phyloP scores from a whole-genome alignment of 2,797 vertebrate species.

The Natrix natrix region DNA sequence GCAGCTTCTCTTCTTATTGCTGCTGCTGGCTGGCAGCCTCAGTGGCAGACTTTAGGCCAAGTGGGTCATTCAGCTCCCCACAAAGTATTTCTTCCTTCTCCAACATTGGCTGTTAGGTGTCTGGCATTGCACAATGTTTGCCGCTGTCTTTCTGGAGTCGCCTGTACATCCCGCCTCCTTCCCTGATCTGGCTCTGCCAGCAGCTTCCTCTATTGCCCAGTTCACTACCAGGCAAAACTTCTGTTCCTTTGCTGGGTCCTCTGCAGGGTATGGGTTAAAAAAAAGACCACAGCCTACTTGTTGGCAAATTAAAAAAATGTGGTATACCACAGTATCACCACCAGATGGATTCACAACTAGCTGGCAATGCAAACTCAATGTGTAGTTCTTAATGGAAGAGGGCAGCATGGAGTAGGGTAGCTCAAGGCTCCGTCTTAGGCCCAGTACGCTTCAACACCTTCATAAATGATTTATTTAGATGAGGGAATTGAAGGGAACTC shows the following conservation, averaged over 20 bases:
- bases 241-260: background rate
- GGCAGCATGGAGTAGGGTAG: background rate
- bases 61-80: background rate
- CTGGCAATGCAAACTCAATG: background rate
- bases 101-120: background rate
- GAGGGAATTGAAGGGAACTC: no score
- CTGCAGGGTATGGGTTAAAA: background rate
- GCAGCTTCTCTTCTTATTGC: background rate
- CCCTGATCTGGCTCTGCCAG: background rate
- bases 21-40: background rate
- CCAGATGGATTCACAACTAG: background rate
- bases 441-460: no score
- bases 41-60: background rate
- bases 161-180: background rate
- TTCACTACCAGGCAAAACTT: background rate
- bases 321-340: background rate
- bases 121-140: background rate
- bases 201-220: background rate
- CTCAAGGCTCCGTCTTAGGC: no score
- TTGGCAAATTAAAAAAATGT: background rate
- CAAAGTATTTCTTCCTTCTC: background rate
- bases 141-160: background rate
- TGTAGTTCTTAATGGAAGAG: background rate
- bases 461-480: no score
- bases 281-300: background rate